Evolutionary conservation across 1,140 invertebrate species (phyloP).

Genomic region (Fopius arisanus): DNA sequence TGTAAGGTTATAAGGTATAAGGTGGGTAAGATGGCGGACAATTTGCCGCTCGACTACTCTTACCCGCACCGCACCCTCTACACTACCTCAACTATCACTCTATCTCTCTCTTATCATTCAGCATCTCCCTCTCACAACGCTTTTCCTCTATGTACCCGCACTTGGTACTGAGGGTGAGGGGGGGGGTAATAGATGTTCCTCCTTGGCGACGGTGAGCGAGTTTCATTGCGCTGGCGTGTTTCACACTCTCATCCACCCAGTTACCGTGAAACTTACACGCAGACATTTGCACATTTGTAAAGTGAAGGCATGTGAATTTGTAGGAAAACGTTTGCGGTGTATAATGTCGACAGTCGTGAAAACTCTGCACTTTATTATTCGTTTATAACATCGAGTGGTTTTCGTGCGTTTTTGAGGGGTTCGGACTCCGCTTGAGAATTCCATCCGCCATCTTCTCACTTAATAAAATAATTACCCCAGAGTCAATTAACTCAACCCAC

Average conservation of each 20-base stretch:
- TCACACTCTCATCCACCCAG: slow-evolving; percentile 10
- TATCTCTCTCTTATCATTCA: neutral
- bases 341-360: neutral
- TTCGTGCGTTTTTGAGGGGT: neutral
- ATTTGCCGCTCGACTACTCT: slow-evolving; percentile 66
- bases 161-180: neutral
- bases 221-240: slow-evolving; percentile 14
- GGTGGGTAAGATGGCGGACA: slow-evolving; percentile 66
- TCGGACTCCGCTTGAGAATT: slow-evolving; percentile 48
- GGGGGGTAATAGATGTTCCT: slow-evolving; percentile 62
- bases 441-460: slow-evolving; percentile 63
- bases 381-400: neutral
- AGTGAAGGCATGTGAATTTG: neutral
- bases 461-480: slow-evolving; percentile 64
- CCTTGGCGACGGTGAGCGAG: slow-evolving; percentile 46
- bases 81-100: slow-evolving; percentile 39
- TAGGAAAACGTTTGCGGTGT: slow-evolving; percentile 3
- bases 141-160: slow-evolving; percentile 50
- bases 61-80: slow-evolving; percentile 57
- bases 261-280: slow-evolving; percentile 8
- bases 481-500: slow-evolving; percentile 54
- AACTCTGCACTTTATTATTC: neutral
- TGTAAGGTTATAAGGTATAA: slow-evolving; percentile 39
- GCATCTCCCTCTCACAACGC: slow-evolving; percentile 18
- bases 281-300: slow-evolving; percentile 6